Evolutionary conservation across 2,888 invertebrate genomes (phyloP), one percentile per base, ranked within the genome.

Genomic region (Holacanthella duospinosa): DNA sequence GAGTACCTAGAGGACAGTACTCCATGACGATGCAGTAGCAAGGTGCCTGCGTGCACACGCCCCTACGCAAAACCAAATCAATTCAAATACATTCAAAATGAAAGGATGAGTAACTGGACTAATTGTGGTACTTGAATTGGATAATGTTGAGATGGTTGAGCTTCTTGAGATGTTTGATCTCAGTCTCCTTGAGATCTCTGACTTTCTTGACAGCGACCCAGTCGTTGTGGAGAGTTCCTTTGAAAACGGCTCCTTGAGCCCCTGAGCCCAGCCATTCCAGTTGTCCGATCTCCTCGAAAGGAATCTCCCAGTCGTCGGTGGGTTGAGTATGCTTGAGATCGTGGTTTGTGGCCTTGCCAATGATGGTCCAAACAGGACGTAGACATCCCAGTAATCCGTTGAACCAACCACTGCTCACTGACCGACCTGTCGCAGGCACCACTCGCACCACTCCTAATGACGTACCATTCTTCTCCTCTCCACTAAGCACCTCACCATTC

Each of bases 11-110:
- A 1, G 93, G 91, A 77, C 99, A 99, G 78, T 85, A 99, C 77
- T 99, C 99, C 99, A 99, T 99, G 62, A 99, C 85, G 71, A 99
- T 89, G 77, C 93, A 93, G 76, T 87, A 94, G 74, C 89, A 89
- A 0, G 94, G 93, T 4, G 90, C 85, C 76, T 89, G 87, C 1
- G 91, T 91, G 77, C 95, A 97, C 3, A 97, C 89, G 58, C 97
- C 99, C 76, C 88, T 88, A 79, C 53, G 59, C 44, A 64, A 60
- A 62, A 55, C 29, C 25, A n/a, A n/a, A n/a, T n/a, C n/a, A n/a
- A n/a, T n/a, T n/a, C n/a, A n/a, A n/a, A n/a, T n/a, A n/a, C n/a
- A n/a, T n/a, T n/a, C n/a, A n/a, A n/a, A n/a, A n/a, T n/a, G n/a
- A n/a, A n/a, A n/a, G n/a, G n/a, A n/a, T n/a, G n/a, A n/a, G n/a